Conservation (phyloP, 2,113 vertebrate species). For the Craseonycteris thonglongyai region DNA sequence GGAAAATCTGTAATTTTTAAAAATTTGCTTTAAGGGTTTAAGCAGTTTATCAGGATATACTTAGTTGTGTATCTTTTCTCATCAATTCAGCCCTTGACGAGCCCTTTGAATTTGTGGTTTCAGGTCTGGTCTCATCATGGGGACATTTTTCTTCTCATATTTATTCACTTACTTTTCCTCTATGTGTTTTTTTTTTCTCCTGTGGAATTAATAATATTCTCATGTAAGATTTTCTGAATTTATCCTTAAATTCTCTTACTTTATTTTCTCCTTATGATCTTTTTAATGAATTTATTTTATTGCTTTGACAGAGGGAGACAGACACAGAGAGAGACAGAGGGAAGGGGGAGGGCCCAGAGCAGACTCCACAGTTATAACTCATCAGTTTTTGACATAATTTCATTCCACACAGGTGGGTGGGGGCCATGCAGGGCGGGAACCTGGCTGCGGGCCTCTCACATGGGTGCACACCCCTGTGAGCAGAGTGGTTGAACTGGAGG, state of each 20-base stretch:
- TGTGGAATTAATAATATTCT: not conserved
- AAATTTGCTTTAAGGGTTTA: not conserved
- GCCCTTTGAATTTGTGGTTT: not conserved
- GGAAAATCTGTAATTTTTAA: not conserved
- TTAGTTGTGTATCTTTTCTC: not conserved
- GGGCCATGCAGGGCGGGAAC: too few relatives aligned
- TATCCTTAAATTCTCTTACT: not conserved
- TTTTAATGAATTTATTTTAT: too few relatives aligned
- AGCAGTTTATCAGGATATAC: not conserved
- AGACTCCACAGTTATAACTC: too few relatives aligned
- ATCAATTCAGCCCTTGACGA: not conserved
- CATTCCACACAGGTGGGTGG: too few relatives aligned
- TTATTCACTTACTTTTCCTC: constrained; percentile 4
- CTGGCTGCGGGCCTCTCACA: too few relatives aligned
- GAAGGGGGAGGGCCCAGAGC: too few relatives aligned
- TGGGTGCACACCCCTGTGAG: too few relatives aligned
- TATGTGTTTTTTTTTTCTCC: not conserved
- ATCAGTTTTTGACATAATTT: too few relatives aligned
- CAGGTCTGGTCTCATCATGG: not conserved
- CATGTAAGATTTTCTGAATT: not conserved
- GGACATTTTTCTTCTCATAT: not conserved
- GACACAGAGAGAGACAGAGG: too few relatives aligned
- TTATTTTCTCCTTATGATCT: not conserved
- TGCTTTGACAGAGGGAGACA: too few relatives aligned
- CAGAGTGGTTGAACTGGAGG: too few relatives aligned